A percentile compares a stretch with the other conserved stretches of the same genome.
These are phyloP conservation scores for Melanotaenia boesemani DNA, from an alignment of 2,797 vertebrate genomes.

Conservation along the genomic window DNA sequence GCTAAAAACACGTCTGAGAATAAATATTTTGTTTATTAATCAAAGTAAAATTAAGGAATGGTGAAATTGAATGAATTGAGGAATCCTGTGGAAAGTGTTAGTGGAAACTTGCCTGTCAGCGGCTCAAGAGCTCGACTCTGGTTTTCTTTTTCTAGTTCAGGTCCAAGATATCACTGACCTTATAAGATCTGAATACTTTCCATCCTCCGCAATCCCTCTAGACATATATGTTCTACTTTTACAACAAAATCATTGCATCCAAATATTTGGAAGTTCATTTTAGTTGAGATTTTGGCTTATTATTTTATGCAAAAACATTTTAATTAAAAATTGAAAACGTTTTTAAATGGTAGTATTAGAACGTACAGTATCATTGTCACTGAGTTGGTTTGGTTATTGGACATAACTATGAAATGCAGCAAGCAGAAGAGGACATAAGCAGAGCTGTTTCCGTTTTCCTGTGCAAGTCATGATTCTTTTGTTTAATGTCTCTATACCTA, in stretches of 20 bases:
- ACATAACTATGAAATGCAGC: not conserved
- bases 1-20: no score
- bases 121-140: not conserved
- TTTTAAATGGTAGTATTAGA: no score
- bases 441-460: not conserved
- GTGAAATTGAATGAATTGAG: not conserved
- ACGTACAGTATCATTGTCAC: no score
- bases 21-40: not conserved
- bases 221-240: no score
- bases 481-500: no score
- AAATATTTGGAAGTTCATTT: not conserved
- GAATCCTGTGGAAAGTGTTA: not conserved
- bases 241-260: not conserved
- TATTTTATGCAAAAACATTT: not conserved
- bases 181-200: not conserved
- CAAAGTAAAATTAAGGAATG: not conserved
- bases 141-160: not conserved
- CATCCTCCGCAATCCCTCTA: not conserved
- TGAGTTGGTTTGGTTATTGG: not conserved
- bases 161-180: not conserved
- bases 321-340: not conserved
- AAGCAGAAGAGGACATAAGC: not conserved
- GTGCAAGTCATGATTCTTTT: no score
- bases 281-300: not conserved
- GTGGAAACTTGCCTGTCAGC: not conserved